Evolutionary conservation across 2,113 vertebrate species (phyloP), one percentile per base, ranked within the genome.

Genomic region (Formicarius rufipectus): DNA sequence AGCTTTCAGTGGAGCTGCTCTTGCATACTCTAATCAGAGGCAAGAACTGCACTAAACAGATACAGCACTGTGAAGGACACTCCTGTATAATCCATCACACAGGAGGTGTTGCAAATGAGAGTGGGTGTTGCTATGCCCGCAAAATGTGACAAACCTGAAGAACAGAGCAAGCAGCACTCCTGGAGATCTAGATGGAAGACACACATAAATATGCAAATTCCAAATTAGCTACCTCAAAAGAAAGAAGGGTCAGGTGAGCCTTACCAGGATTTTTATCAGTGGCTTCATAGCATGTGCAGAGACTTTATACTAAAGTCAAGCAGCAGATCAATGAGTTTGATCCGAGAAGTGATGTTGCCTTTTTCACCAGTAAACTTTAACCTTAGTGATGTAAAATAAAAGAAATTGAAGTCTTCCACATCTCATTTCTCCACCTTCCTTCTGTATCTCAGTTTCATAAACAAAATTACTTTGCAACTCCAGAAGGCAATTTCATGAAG

Each of bases 1-100:
- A 62, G 93, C 42, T 77, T 93, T 93, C 80, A 87, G 87, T 95
- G 95, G 91, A 96, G 84, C 84, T 84, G 27, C 63, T 85, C 62
- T 88, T 76, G 93, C 91, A 49, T 89, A 28, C 64, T 80, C 37
- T 95, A 92, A 96, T 96, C 67, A 93, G 93, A 97, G 93, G 55
- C 37, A 71, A 93, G 86, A 94, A 35, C 86, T 91, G 94, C 84
- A 93, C 92, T 95, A 80, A 93, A 87, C 62, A 68, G 42, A 66
- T 39, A 52, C 42, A 67, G 68, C 94, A 84, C 19, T 58, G 44
- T 78, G 87, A 90, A 92, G 87, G 92, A 84, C 74, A 84, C 84
- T 92, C 30, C 76, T 33, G 85, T 64, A 21, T 74, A 42, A 83
- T 91, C 85, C 69, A 55, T 75, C 67, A 76, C 73, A 35, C 59